These are phyloP conservation scores for Mellilla xanthometata DNA, from an alignment of 2,888 invertebrate genomes.

Conservation along the genomic window DNA sequence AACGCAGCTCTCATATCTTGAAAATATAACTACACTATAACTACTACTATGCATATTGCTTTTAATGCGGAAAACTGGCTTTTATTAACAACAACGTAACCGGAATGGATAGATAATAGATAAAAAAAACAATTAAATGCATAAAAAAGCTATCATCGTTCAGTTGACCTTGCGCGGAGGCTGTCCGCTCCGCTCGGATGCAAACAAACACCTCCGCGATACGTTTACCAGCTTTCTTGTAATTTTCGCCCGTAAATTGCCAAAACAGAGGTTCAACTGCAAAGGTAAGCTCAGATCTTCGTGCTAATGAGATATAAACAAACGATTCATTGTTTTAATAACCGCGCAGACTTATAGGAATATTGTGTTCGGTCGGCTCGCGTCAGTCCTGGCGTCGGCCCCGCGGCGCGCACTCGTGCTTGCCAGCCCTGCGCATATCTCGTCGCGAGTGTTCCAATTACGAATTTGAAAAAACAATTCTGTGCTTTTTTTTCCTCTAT, in stretches of 20 bases:
- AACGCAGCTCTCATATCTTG: no score
- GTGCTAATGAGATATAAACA: constrained; percentile 46
- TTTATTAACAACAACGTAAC: constrained; percentile 5
- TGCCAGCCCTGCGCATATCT: constrained; percentile 32
- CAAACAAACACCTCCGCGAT: constrained; percentile 17
- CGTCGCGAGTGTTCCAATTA: constrained; percentile 64
- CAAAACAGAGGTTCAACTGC: constrained; percentile 20
- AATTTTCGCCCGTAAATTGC: constrained; percentile 16
- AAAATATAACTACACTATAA: no score
- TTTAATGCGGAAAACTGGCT: background rate
- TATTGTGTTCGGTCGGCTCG: constrained; percentile 23
- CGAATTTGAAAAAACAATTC: constrained; percentile 35
- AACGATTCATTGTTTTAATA: constrained; percentile 45
- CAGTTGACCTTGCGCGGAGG: constrained; percentile 21
- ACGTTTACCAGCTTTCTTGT: constrained; percentile 22
- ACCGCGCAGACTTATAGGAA: constrained; percentile 23
- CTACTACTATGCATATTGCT: no score
- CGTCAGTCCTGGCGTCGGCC: constrained; percentile 45
- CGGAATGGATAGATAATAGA: constrained; percentile 17
- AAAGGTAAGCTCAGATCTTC: constrained; percentile 32
- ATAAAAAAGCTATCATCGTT: constrained; percentile 25
- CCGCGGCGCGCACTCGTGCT: constrained; percentile 55
- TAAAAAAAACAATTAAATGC: constrained; percentile 24
- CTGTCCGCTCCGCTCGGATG: constrained; percentile 10
- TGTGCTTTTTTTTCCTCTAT: constrained; percentile 55